Conservation (phyloP, 2,888 invertebrate species). For the Choreutis nemorana region DNA sequence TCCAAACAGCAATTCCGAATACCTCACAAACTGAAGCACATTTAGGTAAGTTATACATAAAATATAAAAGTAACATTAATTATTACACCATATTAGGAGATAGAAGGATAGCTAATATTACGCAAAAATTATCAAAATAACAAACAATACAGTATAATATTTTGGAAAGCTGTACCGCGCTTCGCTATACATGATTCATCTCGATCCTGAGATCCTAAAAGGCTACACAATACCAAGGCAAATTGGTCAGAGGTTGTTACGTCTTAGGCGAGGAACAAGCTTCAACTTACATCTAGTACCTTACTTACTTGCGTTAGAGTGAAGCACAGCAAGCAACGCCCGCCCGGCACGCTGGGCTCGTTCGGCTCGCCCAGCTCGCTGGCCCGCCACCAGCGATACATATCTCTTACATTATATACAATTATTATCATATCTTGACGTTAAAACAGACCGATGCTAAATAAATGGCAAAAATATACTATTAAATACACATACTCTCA, state of each 20-base stretch:
- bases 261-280: slow-evolving; percentile 58
- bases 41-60: slow-evolving; percentile 45
- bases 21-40: slow-evolving; percentile 64
- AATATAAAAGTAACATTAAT: slow-evolving; percentile 44
- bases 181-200: slow-evolving; percentile 58
- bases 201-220: slow-evolving; percentile 54
- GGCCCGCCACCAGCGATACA: slow-evolving; percentile 37
- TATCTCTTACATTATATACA: slow-evolving; percentile 54
- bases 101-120: slow-evolving; percentile 57
- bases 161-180: slow-evolving; percentile 52
- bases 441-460: slow-evolving; percentile 37
- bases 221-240: slow-evolving; percentile 66
- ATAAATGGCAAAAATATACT: slow-evolving; percentile 49
- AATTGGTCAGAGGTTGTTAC: slow-evolving; percentile 63
- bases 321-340: slow-evolving; percentile 50
- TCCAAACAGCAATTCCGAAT: slow-evolving; percentile 56
- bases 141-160: slow-evolving; percentile 28
- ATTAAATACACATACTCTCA: slow-evolving; percentile 33
- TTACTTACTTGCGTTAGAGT: slow-evolving; percentile 41
- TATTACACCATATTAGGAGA: slow-evolving; percentile 45
- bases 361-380: slow-evolving; percentile 12
- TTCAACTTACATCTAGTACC: slow-evolving; percentile 47
- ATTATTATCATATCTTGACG: slow-evolving; percentile 39
- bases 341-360: slow-evolving; percentile 38
- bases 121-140: slow-evolving; percentile 45